These are phyloP conservation scores for Pituophis catenifer DNA, from an alignment of 2,113 vertebrate genomes.

Conservation along the genomic window DNA sequence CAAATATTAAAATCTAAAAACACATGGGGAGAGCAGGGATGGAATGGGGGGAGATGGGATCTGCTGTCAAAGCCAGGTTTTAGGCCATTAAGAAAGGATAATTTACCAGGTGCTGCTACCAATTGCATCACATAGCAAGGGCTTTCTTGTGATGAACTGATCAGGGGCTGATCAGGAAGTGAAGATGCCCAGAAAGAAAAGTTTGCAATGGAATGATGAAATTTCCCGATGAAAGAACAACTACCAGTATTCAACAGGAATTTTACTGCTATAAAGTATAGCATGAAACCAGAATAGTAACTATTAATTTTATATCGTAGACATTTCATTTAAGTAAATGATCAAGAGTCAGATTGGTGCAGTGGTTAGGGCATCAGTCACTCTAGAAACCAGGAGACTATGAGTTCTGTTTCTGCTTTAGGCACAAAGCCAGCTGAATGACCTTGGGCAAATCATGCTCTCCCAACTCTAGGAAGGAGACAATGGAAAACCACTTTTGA, in stretches of 20 bases:
- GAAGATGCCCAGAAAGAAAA: neutral
- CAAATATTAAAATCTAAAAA: neutral
- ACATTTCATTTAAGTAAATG: neutral
- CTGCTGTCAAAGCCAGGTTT: neutral
- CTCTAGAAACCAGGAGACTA: neutral
- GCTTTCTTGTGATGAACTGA: neutral
- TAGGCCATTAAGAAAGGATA: neutral
- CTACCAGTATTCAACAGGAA: neutral
- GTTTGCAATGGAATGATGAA: neutral
- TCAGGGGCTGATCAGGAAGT: neutral
- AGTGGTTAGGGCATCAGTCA: neutral
- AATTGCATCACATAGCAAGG: neutral
- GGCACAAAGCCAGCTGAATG: neutral
- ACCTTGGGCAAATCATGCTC: neutral
- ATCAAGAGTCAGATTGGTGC: neutral
- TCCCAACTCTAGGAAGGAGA: neutral
- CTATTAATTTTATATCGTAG: neutral
- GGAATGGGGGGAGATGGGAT: neutral
- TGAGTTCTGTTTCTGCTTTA: neutral
- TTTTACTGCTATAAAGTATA: neutral
- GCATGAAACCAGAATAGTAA: neutral
- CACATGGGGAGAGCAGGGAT: neutral
- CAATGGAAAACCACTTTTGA: neutral
- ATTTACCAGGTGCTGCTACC: neutral
- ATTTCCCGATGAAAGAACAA: neutral